These are phyloP conservation scores for Tragopan temminckii DNA, from an alignment of 2,797 vertebrate species.

Conservation along the genomic window DNA sequence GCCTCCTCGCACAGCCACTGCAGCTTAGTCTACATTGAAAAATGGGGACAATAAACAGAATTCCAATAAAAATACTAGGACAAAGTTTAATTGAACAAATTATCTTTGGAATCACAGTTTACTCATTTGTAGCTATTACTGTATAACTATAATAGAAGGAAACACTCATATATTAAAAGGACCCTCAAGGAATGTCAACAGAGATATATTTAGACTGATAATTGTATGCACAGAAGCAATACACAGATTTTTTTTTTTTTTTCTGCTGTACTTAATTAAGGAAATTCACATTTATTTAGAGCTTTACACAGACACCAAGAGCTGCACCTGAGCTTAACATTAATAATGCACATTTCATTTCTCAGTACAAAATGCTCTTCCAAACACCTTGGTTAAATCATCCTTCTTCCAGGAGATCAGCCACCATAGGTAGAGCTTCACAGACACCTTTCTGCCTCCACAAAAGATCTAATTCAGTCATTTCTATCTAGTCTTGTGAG, in stretches of 20 bases:
- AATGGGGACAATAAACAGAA: background rate
- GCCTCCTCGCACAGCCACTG: constrained; percentile 94
- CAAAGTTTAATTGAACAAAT: background rate
- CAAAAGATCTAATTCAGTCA: background rate
- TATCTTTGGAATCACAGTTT: background rate
- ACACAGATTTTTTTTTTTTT: background rate
- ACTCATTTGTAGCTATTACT: background rate
- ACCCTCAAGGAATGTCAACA: background rate
- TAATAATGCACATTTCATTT: background rate
- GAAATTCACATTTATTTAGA: background rate
- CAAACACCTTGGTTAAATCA: background rate
- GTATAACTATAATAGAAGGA: background rate
- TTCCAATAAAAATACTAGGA: background rate
- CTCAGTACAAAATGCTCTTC: background rate
- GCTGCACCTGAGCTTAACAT: background rate
- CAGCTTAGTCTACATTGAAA: constrained; percentile 85
- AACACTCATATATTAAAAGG: background rate
- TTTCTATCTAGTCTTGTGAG: background rate
- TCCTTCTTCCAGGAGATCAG: background rate
- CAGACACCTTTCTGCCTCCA: background rate
- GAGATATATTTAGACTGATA: background rate
- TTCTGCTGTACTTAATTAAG: background rate
- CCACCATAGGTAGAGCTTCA: background rate
- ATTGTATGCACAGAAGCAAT: background rate
- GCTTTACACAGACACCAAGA: background rate